Percentiles rank a stretch among this genome's conserved stretches.
phyloP scores from a whole-genome alignment of 2,888 invertebrate genomes.

The Eueremaeus valkanovi region DNA sequence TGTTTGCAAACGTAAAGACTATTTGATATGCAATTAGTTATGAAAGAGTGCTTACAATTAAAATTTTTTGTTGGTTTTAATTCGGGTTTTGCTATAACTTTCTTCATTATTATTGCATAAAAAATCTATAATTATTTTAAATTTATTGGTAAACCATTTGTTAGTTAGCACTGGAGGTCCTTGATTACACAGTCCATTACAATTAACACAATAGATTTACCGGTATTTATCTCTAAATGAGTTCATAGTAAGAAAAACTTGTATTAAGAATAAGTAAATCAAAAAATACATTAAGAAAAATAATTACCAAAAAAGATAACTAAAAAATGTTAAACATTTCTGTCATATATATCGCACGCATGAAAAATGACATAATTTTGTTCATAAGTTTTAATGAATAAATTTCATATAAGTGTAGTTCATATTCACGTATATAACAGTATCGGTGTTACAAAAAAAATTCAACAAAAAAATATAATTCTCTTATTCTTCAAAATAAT shows the following conservation, averaged over 20 bases:
- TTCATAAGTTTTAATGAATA: too few species aligned
- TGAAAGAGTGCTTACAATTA: background rate
- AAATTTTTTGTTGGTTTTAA: background rate
- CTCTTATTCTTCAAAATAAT: too few species aligned
- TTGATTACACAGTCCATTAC: background rate
- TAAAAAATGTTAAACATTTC: too few species aligned
- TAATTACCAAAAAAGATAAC: too few species aligned
- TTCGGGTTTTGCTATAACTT: background rate
- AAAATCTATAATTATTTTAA: background rate
- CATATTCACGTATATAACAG: too few species aligned
- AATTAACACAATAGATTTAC: background rate
- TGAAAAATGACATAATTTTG: background rate
- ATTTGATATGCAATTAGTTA: background rate
- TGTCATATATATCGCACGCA: background rate
- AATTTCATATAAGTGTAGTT: too few species aligned
- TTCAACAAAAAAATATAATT: too few species aligned
- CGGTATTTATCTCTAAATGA: background rate
- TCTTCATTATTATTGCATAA: background rate
- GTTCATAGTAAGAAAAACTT: background rate
- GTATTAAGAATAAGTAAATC: background rate
- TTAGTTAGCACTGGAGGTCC: background rate
- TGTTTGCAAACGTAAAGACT: too few species aligned
- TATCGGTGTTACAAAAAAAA: too few species aligned
- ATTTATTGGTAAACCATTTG: background rate
- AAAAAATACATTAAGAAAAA: too few species aligned